Percentiles rank a stretch among this genome's conserved stretches.
phyloP scores from a whole-genome alignment of 2,888 invertebrate species.

The Sesia bembeciformis region DNA sequence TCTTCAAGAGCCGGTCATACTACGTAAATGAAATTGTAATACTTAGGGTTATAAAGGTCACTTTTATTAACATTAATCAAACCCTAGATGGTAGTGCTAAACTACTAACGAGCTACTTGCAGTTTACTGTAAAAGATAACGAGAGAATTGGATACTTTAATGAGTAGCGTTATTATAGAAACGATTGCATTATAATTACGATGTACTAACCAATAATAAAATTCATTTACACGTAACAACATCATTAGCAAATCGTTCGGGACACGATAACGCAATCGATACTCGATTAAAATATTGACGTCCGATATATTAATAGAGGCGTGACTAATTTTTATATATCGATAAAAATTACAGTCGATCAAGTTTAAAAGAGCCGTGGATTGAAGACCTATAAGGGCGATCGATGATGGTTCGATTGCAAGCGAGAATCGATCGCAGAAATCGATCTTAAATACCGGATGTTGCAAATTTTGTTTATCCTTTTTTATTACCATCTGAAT shows the following conservation, averaged over 20 bases:
- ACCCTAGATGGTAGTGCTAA: background rate
- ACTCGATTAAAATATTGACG: background rate
- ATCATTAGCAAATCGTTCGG: conserved; percentile 13
- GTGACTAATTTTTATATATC: background rate
- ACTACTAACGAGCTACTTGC: background rate
- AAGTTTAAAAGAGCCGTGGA: background rate
- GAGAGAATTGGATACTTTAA: conserved; percentile 4
- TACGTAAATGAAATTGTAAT: too few species aligned
- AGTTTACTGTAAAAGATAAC: conserved; percentile 7
- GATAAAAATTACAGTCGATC: background rate
- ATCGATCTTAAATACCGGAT: background rate
- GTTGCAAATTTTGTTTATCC: too few species aligned
- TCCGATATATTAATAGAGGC: background rate
- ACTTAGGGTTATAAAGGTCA: too few species aligned
- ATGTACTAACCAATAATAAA: conserved; percentile 11
- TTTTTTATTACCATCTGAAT: too few species aligned
- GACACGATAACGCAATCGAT: background rate
- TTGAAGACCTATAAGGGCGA: background rate
- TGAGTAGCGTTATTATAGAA: background rate
- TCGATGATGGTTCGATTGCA: background rate
- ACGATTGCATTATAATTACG: conserved; percentile 12
- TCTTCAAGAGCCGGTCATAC: too few species aligned
- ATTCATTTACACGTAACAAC: conserved; percentile 16
- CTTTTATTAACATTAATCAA: background rate
- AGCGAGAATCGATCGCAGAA: background rate